Percentiles rank a stretch among this genome's conserved stretches.
Conservation (phyloP, 2,888 invertebrate genomes). For the Vesta saturnalis region DNA sequence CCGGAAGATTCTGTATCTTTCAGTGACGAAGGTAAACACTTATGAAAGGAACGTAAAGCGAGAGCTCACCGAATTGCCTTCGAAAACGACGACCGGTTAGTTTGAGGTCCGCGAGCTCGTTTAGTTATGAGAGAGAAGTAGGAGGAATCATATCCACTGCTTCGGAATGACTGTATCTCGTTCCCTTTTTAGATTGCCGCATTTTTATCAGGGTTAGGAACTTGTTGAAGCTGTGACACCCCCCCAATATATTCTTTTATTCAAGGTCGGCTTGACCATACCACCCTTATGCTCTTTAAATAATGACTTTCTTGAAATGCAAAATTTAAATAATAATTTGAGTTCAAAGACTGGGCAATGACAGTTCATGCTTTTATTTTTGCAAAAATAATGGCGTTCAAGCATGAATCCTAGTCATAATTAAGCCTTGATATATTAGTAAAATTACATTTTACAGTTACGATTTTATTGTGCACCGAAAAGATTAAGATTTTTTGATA, state of each 20-base stretch:
- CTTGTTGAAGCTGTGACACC: constrained; percentile 9
- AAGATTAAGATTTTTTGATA: not conserved
- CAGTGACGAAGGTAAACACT: not conserved
- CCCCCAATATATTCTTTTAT: not conserved
- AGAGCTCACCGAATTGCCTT: constrained; percentile 23
- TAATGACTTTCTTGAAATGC: not conserved
- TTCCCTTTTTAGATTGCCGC: constrained; percentile 35
- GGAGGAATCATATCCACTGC: constrained; percentile 28
- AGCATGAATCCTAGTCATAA: not conserved
- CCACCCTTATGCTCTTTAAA: not conserved
- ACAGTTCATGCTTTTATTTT: not conserved
- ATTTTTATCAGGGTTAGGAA: constrained; percentile 14
- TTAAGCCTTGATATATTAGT: not conserved
- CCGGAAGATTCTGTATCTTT: constrained; percentile 35
- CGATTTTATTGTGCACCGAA: not conserved
- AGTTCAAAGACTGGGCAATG: constrained; percentile 7
- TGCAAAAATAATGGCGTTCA: not conserved
- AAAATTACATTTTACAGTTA: not conserved
- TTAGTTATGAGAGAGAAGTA: constrained; percentile 24
- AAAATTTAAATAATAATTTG: no score
- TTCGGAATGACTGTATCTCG: constrained; percentile 34
- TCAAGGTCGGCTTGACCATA: not conserved
- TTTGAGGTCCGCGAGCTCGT: constrained; percentile 15
- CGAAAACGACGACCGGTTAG: constrained; percentile 21
- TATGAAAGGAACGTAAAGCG: not conserved